Evolutionary conservation across 2,113 vertebrate genomes (phyloP), one percentile per base, ranked within the genome.

Genomic region (Catagonus wagneri): DNA sequence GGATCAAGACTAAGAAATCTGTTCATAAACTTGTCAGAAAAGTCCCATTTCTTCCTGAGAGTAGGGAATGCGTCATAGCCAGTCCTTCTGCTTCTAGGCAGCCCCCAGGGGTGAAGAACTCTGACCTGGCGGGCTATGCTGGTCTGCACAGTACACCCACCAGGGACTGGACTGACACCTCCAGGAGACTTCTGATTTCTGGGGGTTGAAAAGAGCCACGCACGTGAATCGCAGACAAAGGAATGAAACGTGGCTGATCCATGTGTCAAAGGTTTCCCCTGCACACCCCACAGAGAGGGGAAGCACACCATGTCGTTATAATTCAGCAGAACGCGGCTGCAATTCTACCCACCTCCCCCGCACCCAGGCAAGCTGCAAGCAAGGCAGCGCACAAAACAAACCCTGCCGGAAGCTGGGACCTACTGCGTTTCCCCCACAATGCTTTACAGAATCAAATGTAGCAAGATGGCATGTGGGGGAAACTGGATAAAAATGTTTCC

Each of bases 291-390:
- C 25, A 23, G 44, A n/a, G 17, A 4, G 0, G 6, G 19, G 29
- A n/a, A 16, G 79, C 14, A 1, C 3, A 3, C 23, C 60, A 15
- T 0, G 7, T 6, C 0, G 2, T 56, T 11, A 7, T 61, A 14
- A 25, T 20, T 29, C 36, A 14, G 83, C 58, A n/a, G 78, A 58
- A 32, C 0, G 19, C 0, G 32, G 13, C 61, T 58, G 3, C 8
- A 15, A 19, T n/a, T 58, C 69, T 22, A 6, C 8, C 52, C 29
- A 10, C 78, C 4, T 22, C 13, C 44, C 15, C 60, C 1, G 1
- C 76, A 68, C 14, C n/a, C 36, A 4, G 39, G 79, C 32, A 9
- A 65, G 71, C 34, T 2, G 69, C 63, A 25, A 68, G 60, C 63
- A 32, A 56, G 61, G 23, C 52, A 56, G 23, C 56, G 32, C 63